Base-by-base conservation (phyloP, 2,888 invertebrate species). In the Tolmerus cingulatus region DNA sequence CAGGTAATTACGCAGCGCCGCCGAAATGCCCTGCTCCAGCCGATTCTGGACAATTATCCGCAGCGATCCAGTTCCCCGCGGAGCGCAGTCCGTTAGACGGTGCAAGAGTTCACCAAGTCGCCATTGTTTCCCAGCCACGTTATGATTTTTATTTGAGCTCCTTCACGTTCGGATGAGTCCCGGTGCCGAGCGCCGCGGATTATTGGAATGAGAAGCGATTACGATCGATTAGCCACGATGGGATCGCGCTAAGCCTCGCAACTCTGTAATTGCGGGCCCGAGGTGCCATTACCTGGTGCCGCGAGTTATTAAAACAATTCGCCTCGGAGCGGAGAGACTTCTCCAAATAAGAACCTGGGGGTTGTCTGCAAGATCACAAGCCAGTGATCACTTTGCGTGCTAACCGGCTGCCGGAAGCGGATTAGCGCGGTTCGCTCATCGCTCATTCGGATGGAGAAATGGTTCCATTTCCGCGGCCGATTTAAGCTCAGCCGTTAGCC, bases 141-240 rank as follows among this genome's bases (percentile, higher is more conserved):
- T 66, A 23, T 66, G 66, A 66, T 66, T 66, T 66, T 66, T 66
- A 66, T 66, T 66, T 23, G 2, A 19, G 19, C 27, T 66, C 66
- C 23, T 66, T 66, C 66, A 66, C 66, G 66, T 66, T 66, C 66
- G 14, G 14, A 66, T 27, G 66, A 66, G 57, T 23, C 57, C 23
- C n/a, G 51, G 51, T 51, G 9, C 57, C 57, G 51, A 51, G 1
- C 51, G 51, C n/a, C 66, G 12, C 51, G 3, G 79, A 79, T 79
- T 51, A 79, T 79, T 51, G 40, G 79, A 79, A 79, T 55, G 34
- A 46, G 51, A 34, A 23, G 30, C 79, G 51, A 79, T 79, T 79
- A 79, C 79, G 46, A 79, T 79, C 79, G 79, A 79, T 79, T 79
- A 79, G 79, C 46, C 14, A 79, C 55, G 79, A 79, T 23, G 55